phyloP scores from a whole-genome alignment of 1,140 invertebrate genomes.

The Holcopasites calliopsidis region DNA sequence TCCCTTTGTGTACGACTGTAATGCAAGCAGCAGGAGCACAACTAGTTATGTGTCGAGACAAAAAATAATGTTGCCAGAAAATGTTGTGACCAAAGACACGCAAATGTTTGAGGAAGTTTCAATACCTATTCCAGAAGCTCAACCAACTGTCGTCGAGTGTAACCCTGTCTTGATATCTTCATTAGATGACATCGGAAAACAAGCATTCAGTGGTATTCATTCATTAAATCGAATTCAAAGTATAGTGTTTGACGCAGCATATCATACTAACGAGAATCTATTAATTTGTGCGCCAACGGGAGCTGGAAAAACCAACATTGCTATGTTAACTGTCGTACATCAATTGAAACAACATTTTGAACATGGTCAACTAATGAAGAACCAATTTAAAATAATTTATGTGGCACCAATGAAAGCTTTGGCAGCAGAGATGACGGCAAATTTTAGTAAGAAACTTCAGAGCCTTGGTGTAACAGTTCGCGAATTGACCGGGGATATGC shows the following conservation, averaged over 20 bases:
- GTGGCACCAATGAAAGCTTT: slow-evolving; percentile 99
- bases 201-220: slow-evolving; percentile 93
- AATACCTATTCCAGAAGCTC: slow-evolving; percentile 88
- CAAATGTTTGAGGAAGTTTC: slow-evolving; percentile 92
- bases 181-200: slow-evolving; percentile 91
- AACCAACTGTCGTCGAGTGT: slow-evolving; percentile 84
- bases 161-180: slow-evolving; percentile 85
- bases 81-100: slow-evolving; percentile 85
- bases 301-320: slow-evolving; percentile 99
- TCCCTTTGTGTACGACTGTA: slow-evolving; percentile 92
- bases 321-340: slow-evolving; percentile 94
- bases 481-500: slow-evolving; percentile 99
- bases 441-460: slow-evolving; percentile 90
- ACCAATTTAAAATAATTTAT: slow-evolving; percentile 99
- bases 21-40: slow-evolving; percentile 84
- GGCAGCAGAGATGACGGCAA: slow-evolving; percentile 98
- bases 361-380: slow-evolving; percentile 89
- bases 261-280: slow-evolving; percentile 98
- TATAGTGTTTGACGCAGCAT: slow-evolving; percentile 96
- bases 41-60: slow-evolving; percentile 89
- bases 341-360: slow-evolving; percentile 93
- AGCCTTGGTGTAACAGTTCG: slow-evolving; percentile 90
- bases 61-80: slow-evolving; percentile 90
- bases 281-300: slow-evolving; percentile 97
- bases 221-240: slow-evolving; percentile 96